phyloP scores from a whole-genome alignment of 2,888 invertebrate genomes.

The Trichopoda pennipes region DNA sequence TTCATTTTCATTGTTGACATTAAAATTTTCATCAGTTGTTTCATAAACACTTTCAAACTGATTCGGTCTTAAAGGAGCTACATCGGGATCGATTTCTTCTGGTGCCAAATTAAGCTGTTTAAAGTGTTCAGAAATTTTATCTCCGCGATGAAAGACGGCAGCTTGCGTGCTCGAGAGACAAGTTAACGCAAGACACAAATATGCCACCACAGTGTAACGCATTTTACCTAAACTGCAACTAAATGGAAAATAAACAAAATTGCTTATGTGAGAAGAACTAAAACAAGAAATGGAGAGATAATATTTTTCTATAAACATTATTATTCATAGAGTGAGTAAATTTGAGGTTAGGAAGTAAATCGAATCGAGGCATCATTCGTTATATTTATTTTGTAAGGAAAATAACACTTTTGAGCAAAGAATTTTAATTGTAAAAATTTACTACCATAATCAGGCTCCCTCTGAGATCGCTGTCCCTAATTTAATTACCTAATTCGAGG shows the following conservation, averaged over 20 bases:
- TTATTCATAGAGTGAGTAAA: too few species aligned
- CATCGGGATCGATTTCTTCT: conserved; percentile 80
- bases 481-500: too few species aligned
- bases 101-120: conserved; percentile 77
- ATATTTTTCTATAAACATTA: too few species aligned
- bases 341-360: too few species aligned
- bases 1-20: conserved; percentile 58
- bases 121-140: conserved; percentile 77
- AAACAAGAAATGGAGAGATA: not conserved
- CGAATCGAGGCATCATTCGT: too few species aligned
- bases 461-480: too few species aligned
- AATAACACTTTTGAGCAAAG: too few species aligned
- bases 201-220: conserved; percentile 66
- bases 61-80: conserved; percentile 75
- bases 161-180: conserved; percentile 64
- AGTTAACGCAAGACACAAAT: conserved; percentile 71
- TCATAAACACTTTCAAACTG: conserved; percentile 66
- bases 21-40: conserved; percentile 61
- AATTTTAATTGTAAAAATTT: too few species aligned
- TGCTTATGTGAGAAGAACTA: not conserved
- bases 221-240: conserved; percentile 68
- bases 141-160: conserved; percentile 74
- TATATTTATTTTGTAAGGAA: too few species aligned
- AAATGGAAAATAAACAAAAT: not conserved
- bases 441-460: too few species aligned